These are phyloP conservation scores for Habrosyne pyritoides DNA, from an alignment of 2,888 invertebrate species.

Conservation along the genomic window DNA sequence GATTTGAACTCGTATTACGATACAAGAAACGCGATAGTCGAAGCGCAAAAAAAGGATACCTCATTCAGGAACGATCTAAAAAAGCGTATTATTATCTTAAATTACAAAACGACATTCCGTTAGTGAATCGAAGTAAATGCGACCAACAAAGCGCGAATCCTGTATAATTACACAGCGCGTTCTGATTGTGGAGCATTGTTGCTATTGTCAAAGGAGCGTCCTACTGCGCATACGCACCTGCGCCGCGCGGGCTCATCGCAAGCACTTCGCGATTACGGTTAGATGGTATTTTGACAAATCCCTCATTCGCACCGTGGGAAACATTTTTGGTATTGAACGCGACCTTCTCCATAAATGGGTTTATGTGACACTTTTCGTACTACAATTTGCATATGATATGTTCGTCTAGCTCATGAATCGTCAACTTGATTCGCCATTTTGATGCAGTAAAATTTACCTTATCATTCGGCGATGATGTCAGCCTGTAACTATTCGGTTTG, in stretches of 20 bases:
- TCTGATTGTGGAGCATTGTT: conserved; percentile 17
- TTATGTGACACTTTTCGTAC: background rate
- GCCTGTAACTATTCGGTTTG: background rate
- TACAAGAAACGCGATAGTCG: background rate
- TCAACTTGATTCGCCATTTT: conserved; percentile 2
- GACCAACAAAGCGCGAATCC: conserved; percentile 53
- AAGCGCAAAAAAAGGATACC: background rate
- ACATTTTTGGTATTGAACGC: conserved; percentile 18
- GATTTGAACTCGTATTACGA: background rate
- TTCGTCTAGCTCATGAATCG: background rate
- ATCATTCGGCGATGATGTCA: background rate
- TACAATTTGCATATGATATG: background rate
- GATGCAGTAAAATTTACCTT: background rate
- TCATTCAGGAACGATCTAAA: conserved; percentile 8
- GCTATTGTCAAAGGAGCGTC: conserved; percentile 7
- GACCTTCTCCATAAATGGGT: conserved; percentile 8
- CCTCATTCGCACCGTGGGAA: conserved; percentile 66
- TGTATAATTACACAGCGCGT: conserved; percentile 48
- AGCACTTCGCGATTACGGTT: conserved; percentile 43
- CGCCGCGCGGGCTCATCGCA: conserved; percentile 34
- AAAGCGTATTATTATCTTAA: conserved; percentile 21
- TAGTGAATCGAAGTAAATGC: conserved; percentile 35
- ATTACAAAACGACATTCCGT: conserved; percentile 50
- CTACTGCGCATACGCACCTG: conserved; percentile 56
- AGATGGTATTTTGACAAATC: conserved; percentile 53